Conservation (phyloP, 1,140 invertebrate genomes). For the Zaprionus vittiger region DNA sequence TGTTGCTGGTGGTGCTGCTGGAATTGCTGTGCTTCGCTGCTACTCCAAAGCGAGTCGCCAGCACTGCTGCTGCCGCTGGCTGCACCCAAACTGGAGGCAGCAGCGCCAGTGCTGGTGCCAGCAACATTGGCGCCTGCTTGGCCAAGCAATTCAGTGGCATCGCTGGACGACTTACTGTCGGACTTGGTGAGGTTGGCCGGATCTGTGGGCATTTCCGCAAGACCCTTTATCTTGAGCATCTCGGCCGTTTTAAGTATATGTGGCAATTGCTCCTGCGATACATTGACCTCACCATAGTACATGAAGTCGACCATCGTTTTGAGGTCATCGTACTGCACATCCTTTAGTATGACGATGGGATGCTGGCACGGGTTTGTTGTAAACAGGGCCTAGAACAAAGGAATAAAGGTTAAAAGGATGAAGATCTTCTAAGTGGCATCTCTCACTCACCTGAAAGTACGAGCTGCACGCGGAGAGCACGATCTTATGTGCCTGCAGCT, state of each 20-base stretch:
- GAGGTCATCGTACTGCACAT: slow-evolving; percentile 93
- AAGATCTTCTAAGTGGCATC: background rate
- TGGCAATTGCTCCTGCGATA: slow-evolving; percentile 93
- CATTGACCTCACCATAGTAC: slow-evolving; percentile 96
- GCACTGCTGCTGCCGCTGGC: slow-evolving; percentile 70
- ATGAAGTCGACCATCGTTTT: slow-evolving; percentile 96
- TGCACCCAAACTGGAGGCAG: slow-evolving; percentile 62
- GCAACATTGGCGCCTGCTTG: slow-evolving; percentile 55
- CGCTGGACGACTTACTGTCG: slow-evolving; percentile 86
- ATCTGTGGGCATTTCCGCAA: slow-evolving; percentile 92
- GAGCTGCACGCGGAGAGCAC: slow-evolving; percentile 94
- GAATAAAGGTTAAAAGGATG: slow-evolving; percentile 16
- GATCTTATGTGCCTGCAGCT: slow-evolving; percentile 93
- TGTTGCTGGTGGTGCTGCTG: slow-evolving; percentile 72
- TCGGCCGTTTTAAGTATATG: slow-evolving; percentile 94
- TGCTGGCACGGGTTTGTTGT: slow-evolving; percentile 94
- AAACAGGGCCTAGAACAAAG: slow-evolving; percentile 88
- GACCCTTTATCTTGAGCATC: slow-evolving; percentile 93
- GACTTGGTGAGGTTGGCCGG: slow-evolving; percentile 88
- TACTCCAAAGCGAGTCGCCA: slow-evolving; percentile 81
- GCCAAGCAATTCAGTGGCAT: slow-evolving; percentile 73
- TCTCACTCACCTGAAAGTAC: slow-evolving; percentile 90
- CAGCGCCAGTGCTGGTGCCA: slow-evolving; percentile 45
- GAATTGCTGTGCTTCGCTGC: slow-evolving; percentile 79
- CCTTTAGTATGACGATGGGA: slow-evolving; percentile 95